These are phyloP conservation scores for Callorhinus ursinus DNA, from an alignment of 2,113 vertebrate species.

Conservation along the genomic window DNA sequence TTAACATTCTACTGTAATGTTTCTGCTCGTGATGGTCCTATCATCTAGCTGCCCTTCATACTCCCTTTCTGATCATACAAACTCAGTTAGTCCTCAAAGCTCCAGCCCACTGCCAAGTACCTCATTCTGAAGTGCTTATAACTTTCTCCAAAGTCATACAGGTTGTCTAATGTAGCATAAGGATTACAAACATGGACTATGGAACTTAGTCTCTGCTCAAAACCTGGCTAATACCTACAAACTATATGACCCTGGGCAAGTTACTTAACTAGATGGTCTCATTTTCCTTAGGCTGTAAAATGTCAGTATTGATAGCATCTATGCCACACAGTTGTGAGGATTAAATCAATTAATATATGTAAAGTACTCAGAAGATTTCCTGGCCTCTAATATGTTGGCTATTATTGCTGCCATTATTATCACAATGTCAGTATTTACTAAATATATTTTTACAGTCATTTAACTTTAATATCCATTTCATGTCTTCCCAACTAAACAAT, in stretches of 20 bases:
- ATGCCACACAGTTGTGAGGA: neutral
- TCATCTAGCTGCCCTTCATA: neutral
- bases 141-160: neutral
- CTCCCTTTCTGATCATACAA: neutral
- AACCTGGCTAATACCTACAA: neutral
- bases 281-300: neutral
- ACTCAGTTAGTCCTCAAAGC: neutral
- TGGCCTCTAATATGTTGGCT: neutral
- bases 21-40: neutral
- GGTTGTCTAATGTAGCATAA: neutral
- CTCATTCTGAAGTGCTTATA: neutral
- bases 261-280: neutral
- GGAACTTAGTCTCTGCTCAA: neutral
- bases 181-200: neutral
- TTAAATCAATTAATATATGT: neutral
- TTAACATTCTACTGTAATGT: neutral
- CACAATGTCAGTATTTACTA: slow-evolving; percentile 37
- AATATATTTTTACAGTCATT: slow-evolving; percentile 29
- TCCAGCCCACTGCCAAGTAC: neutral
- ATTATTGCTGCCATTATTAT: slow-evolving; percentile 17
- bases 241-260: neutral
- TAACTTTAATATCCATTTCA: slow-evolving; percentile 11
- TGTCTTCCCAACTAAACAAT: slow-evolving; percentile 24
- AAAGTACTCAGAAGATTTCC: neutral
- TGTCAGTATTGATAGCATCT: neutral